Evolutionary conservation across 2,888 invertebrate genomes (phyloP).

Genomic region (Boloria selene): DNA sequence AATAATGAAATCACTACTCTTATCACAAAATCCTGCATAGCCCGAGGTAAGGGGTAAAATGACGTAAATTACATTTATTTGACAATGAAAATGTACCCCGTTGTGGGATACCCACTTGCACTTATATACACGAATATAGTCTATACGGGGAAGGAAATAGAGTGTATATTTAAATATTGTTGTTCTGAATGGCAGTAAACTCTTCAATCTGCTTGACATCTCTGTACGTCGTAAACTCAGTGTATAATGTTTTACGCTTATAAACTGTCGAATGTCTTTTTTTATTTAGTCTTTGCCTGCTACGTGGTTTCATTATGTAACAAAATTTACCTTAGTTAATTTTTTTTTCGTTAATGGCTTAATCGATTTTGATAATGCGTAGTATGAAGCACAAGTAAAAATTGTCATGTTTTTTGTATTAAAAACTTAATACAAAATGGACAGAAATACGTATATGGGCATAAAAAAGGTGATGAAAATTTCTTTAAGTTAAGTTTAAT

Average conservation of each 20-base stretch:
- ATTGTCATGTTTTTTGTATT: too few relatives aligned
- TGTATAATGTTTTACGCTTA: slow-evolving; percentile 35
- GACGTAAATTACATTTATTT: slow-evolving; percentile 44
- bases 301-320: not conserved
- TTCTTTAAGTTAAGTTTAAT: too few relatives aligned
- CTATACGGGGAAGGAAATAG: slow-evolving; percentile 28
- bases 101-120: slow-evolving; percentile 21
- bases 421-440: too few relatives aligned
- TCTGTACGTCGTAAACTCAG: slow-evolving; percentile 34
- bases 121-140: slow-evolving; percentile 25
- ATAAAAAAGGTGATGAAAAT: too few relatives aligned
- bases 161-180: slow-evolving; percentile 19
- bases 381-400: too few relatives aligned
- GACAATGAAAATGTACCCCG: slow-evolving; percentile 41
- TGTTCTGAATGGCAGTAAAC: slow-evolving; percentile 32
- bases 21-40: slow-evolving; percentile 40
- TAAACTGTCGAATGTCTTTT: slow-evolving; percentile 32
- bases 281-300: not conserved
- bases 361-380: too few relatives aligned
- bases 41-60: slow-evolving; percentile 39
- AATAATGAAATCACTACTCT: slow-evolving; percentile 41
- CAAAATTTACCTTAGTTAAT: too few relatives aligned
- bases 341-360: too few relatives aligned
- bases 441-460: too few relatives aligned
- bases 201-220: slow-evolving; percentile 40